These are phyloP conservation scores for Cepaea nemoralis DNA, from an alignment of 1,140 invertebrate species.

Conservation along the genomic window DNA sequence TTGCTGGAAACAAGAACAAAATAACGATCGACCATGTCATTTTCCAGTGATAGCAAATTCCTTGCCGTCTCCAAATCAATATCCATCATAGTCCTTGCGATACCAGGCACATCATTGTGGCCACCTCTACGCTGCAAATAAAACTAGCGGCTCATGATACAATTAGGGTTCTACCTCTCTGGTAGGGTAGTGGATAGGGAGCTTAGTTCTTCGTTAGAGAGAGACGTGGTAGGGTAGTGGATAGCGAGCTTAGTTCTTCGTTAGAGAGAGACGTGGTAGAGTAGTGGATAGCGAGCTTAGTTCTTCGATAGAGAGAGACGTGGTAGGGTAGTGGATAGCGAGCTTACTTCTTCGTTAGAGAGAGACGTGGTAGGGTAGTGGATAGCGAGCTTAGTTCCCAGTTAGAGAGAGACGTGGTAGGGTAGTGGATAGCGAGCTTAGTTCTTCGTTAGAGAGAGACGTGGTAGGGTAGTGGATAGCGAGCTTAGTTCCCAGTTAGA, in stretches of 20 bases:
- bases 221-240: neutral
- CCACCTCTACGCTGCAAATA: neutral
- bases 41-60: neutral
- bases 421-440: too few species aligned
- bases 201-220: neutral
- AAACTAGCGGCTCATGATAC: neutral
- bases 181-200: neutral
- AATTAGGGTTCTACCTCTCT: neutral
- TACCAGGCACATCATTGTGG: neutral
- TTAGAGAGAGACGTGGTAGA: too few species aligned
- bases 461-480: too few species aligned
- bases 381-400: too few species aligned
- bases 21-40: neutral
- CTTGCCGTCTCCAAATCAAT: neutral
- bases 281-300: too few species aligned
- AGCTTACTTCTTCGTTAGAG: too few species aligned
- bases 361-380: too few species aligned
- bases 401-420: too few species aligned
- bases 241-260: too few species aligned
- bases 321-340: neutral
- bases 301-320: neutral
- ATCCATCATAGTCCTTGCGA: neutral
- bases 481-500: too few species aligned
- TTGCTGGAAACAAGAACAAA: neutral
- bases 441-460: too few species aligned